A percentile compares a stretch with the other conserved stretches of the same genome.
Conservation (phyloP, 2,113 vertebrate species). For the Atrichornis clamosus region DNA sequence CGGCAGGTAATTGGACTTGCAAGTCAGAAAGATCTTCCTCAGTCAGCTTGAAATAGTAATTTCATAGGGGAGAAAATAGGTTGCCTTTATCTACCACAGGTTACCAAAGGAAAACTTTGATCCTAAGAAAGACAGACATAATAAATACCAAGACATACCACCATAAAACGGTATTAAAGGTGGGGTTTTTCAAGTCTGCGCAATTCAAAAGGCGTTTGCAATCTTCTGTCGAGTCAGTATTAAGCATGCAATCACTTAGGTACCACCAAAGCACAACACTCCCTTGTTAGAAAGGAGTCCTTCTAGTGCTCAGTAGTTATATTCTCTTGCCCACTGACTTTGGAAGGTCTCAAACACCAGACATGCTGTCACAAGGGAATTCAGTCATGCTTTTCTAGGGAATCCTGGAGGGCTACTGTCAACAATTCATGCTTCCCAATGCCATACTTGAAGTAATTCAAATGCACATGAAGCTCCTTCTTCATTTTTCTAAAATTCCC, state of each 20-base stretch:
- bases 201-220: neutral
- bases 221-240: neutral
- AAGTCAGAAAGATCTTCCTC: slow-evolving; percentile 7
- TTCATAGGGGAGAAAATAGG: neutral
- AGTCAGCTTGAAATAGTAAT: neutral
- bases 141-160: neutral
- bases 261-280: neutral
- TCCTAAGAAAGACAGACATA: neutral
- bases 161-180: neutral
- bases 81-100: neutral
- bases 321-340: neutral
- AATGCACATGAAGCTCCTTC: neutral
- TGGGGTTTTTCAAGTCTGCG: neutral
- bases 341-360: neutral
- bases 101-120: neutral
- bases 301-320: neutral
- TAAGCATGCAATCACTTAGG: neutral
- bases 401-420: neutral
- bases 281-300: neutral
- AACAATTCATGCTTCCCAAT: neutral
- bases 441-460: neutral
- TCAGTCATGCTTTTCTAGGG: neutral
- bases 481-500: neutral
- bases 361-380: neutral
- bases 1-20: slow-evolving; percentile 13